Percentiles rank a stretch among this genome's conserved stretches.
Conservation (phyloP, 1,140 invertebrate genomes). For the Ganaspis sp. region DNA sequence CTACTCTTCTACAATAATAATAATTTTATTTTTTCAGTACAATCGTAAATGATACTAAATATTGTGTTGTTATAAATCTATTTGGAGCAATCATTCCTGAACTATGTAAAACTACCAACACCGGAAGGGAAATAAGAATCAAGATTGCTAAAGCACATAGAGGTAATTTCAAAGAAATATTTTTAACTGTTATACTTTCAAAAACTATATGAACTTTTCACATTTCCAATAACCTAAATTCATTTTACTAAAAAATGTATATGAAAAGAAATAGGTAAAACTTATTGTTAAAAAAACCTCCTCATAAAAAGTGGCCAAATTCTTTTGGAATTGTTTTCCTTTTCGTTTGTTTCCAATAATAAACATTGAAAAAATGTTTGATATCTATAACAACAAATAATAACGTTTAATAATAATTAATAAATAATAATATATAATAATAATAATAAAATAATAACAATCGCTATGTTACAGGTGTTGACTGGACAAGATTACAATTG, state of each 20-base stretch:
- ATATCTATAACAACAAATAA: background rate
- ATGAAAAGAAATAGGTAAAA: no score
- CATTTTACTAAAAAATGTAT: no score
- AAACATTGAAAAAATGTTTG: constrained; percentile 14
- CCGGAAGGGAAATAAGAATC: constrained; percentile 68
- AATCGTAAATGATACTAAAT: constrained; percentile 49
- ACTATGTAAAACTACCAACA: constrained; percentile 60
- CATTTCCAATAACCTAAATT: no score
- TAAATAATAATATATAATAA: background rate
- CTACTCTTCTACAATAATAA: no score
- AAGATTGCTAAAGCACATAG: constrained; percentile 64
- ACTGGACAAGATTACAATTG: constrained; percentile 64
- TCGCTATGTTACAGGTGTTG: constrained; percentile 52
- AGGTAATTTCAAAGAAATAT: constrained; percentile 65
- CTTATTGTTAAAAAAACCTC: no score
- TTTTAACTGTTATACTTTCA: no score
- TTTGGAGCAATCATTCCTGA: constrained; percentile 68
- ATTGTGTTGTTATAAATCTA: constrained; percentile 63
- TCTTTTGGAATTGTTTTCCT: no score
- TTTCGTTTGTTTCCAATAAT: no score
- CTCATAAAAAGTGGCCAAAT: no score
- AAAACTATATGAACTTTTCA: no score
- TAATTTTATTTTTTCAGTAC: constrained; percentile 61
- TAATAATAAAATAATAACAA: constrained; percentile 14
- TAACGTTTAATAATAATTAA: background rate